phyloP scores from a whole-genome alignment of 2,888 invertebrate species.

The Hypomecis atomaria region DNA sequence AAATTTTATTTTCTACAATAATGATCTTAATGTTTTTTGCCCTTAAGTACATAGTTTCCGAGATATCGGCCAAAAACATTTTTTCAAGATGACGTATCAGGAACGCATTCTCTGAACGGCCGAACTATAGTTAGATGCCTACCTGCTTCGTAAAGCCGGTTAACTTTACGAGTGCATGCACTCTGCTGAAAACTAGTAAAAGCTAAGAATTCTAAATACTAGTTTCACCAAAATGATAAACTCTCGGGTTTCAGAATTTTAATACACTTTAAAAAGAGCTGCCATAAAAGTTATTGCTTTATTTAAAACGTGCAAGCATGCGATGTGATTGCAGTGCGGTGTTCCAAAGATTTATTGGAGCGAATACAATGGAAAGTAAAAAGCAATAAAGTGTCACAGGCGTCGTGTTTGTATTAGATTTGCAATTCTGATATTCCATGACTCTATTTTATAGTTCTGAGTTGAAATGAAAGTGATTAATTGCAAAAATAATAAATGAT shows the following conservation, averaged over 20 bases:
- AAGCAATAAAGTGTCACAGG: slow-evolving; percentile 20
- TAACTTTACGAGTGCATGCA: slow-evolving; percentile 20
- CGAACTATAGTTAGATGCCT: too few species aligned
- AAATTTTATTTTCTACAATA: too few species aligned
- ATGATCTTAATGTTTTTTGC: too few species aligned
- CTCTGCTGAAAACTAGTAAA: slow-evolving; percentile 4
- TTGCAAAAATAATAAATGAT: too few species aligned
- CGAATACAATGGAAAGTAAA: slow-evolving; percentile 18
- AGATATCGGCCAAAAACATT: too few species aligned
- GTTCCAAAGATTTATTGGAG: slow-evolving; percentile 15
- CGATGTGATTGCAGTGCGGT: slow-evolving; percentile 14
- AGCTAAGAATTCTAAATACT: slow-evolving; percentile 9
- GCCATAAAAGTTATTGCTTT: slow-evolving; percentile 25
- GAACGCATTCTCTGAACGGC: too few species aligned
- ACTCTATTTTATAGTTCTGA: slow-evolving; percentile 4
- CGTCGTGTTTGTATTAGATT: slow-evolving; percentile 20
- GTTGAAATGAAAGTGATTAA: background rate
- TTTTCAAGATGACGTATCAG: too few species aligned
- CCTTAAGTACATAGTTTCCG: too few species aligned
- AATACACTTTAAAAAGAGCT: slow-evolving; percentile 23
- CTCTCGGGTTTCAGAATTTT: slow-evolving; percentile 13
- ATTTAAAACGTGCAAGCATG: slow-evolving; percentile 24
- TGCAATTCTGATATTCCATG: slow-evolving; percentile 13
- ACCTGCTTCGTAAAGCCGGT: background rate
- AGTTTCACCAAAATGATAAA: slow-evolving; percentile 7